Evolutionary conservation across 2,888 invertebrate species (phyloP).

Genomic region (Idaea aversata): DNA sequence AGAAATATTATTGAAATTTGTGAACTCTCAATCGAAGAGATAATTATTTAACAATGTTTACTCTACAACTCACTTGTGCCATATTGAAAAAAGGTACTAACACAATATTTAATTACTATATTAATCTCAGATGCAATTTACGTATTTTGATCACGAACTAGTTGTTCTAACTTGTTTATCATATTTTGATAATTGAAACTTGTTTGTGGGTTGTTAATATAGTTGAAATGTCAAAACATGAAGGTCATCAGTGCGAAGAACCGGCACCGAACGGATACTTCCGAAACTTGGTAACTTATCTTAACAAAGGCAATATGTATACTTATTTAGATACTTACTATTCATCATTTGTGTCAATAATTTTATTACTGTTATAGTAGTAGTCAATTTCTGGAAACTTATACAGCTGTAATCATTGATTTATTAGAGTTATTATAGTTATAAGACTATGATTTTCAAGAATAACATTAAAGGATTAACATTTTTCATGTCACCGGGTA

Average conservation of each 20-base stretch:
- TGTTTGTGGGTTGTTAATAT: slow-evolving; percentile 53
- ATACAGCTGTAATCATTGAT: neutral
- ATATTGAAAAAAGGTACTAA: neutral
- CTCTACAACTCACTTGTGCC: neutral
- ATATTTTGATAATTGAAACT: slow-evolving; percentile 42
- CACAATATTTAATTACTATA: neutral
- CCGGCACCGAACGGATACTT: slow-evolving; percentile 41
- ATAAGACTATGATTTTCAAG: neutral
- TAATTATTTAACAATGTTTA: too few species aligned
- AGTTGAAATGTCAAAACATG: slow-evolving; percentile 51
- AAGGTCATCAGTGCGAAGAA: slow-evolving; percentile 60
- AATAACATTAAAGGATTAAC: neutral
- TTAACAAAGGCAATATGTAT: neutral
- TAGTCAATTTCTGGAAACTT: neutral
- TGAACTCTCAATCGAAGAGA: too few species aligned
- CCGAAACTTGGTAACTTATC: slow-evolving; percentile 34
- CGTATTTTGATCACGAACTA: slow-evolving; percentile 18
- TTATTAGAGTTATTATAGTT: neutral
- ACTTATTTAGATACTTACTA: neutral
- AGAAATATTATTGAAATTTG: neutral
- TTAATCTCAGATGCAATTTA: neutral
- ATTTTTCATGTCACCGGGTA: neutral
- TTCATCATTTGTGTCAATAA: neutral
- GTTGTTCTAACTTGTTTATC: slow-evolving; percentile 30
- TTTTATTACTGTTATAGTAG: neutral